These are phyloP conservation scores for Campoplex nolae DNA, from an alignment of 2,888 invertebrate genomes.

Conservation along the genomic window DNA sequence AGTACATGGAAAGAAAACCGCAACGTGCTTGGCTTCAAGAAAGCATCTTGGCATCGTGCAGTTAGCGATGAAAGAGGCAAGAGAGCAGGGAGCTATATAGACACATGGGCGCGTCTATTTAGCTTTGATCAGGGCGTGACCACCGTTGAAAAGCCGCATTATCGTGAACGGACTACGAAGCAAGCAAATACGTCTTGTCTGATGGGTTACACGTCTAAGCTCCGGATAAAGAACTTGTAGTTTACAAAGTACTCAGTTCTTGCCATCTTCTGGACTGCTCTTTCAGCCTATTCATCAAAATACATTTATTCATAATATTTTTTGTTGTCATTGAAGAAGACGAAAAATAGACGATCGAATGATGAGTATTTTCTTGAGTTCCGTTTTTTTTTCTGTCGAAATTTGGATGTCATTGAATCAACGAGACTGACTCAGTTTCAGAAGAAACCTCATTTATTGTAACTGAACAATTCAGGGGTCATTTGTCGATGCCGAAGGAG, in stretches of 20 bases:
- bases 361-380: not conserved
- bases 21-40: conserved; percentile 79
- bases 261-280: not conserved
- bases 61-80: conserved; percentile 22
- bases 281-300: not conserved
- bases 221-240: not conserved
- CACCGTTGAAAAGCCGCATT: conserved; percentile 80
- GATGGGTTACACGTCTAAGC: not conserved
- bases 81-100: conserved; percentile 59
- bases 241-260: not conserved
- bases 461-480: not conserved
- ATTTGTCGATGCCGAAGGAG: conserved; percentile 14
- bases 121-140: conserved; percentile 83
- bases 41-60: conserved; percentile 69
- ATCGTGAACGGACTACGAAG: not conserved
- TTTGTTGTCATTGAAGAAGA: not conserved
- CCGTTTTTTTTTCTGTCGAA: not conserved
- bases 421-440: not conserved
- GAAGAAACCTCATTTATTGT: not conserved
- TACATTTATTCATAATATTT: not conserved
- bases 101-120: conserved; percentile 81
- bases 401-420: not conserved
- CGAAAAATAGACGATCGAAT: not conserved
- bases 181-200: conserved; percentile 7
- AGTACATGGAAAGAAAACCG: conserved; percentile 80